Evolutionary conservation across 2,113 vertebrate genomes (phyloP).

Genomic region (Corydoras sp.): DNA sequence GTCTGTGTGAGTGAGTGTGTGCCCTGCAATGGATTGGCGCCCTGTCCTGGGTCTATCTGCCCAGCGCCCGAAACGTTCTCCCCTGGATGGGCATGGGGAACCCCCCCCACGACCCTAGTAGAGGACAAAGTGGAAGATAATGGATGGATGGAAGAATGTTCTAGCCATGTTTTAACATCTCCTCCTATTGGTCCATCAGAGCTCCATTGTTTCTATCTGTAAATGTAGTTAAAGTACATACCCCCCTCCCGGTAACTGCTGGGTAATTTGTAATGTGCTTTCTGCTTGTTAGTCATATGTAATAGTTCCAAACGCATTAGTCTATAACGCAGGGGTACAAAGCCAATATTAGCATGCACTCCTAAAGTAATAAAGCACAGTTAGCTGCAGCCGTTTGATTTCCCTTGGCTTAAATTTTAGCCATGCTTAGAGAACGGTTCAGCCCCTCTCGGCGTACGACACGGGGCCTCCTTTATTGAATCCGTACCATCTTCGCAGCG

Average conservation of each 20-base stretch:
- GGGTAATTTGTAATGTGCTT: background rate
- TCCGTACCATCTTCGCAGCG: conserved; percentile 3
- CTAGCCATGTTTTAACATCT: too few species aligned
- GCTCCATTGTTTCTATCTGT: background rate
- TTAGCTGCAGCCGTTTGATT: conserved; percentile 30
- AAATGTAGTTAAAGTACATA: background rate
- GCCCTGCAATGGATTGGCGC: too few species aligned
- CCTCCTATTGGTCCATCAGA: too few species aligned
- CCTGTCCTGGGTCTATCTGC: too few species aligned
- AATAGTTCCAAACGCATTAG: conserved; percentile 5
- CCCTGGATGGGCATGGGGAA: too few species aligned
- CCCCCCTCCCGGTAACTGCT: background rate
- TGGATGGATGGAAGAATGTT: too few species aligned
- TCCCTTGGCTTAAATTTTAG: conserved; percentile 28
- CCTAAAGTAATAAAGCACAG: conserved; percentile 35
- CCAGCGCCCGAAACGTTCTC: too few species aligned
- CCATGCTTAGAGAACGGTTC: conserved; percentile 1
- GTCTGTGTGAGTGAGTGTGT: too few species aligned
- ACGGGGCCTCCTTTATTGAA: conserved; percentile 24
- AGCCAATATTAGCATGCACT: conserved; percentile 31
- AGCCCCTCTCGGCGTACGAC: conserved; percentile 1
- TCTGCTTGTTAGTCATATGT: background rate
- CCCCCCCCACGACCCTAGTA: too few species aligned
- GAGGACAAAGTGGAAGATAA: too few species aligned
- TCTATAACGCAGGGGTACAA: conserved; percentile 2